phyloP scores from a whole-genome alignment of 1,140 invertebrate genomes.

The Eubasilissa regina region DNA sequence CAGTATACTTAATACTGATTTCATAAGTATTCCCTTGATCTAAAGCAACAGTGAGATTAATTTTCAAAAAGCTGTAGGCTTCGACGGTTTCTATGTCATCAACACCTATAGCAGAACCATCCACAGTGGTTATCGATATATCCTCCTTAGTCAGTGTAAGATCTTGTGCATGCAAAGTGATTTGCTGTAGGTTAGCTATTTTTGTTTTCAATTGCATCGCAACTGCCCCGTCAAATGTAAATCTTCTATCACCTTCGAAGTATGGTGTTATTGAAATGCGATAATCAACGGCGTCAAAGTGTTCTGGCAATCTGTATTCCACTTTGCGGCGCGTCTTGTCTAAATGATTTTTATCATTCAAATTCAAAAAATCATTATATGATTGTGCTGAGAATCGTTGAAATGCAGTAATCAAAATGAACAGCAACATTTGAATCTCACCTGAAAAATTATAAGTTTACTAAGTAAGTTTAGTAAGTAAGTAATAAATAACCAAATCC shows the following conservation, averaged over 20 bases:
- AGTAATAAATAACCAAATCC: no score
- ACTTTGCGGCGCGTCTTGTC: neutral
- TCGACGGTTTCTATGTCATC: neutral
- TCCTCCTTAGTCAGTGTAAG: slow-evolving; percentile 36
- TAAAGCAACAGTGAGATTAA: neutral
- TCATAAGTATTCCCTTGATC: no score
- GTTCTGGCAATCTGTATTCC: slow-evolving; percentile 40
- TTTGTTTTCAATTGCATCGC: neutral
- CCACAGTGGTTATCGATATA: neutral
- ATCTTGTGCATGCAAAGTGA: slow-evolving; percentile 42
- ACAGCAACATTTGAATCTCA: neutral
- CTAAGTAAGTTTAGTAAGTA: no score
- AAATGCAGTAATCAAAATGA: neutral
- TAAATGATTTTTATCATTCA: neutral
- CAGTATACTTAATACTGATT: slow-evolving; percentile 65
- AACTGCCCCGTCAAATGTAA: slow-evolving; percentile 52
- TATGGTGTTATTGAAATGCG: slow-evolving; percentile 7
- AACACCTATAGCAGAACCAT: neutral
- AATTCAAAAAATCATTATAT: neutral
- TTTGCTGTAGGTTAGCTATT: slow-evolving; percentile 12
- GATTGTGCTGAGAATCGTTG: neutral
- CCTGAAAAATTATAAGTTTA: slow-evolving; percentile 22
- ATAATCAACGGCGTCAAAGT: slow-evolving; percentile 19
- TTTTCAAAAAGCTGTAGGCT: neutral
- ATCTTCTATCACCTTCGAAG: slow-evolving; percentile 38